A percentile compares a stretch with the other conserved stretches of the same genome.
phyloP scores from a whole-genome alignment of 1,140 invertebrate genomes.

The Pseudomyrmex concolor region DNA sequence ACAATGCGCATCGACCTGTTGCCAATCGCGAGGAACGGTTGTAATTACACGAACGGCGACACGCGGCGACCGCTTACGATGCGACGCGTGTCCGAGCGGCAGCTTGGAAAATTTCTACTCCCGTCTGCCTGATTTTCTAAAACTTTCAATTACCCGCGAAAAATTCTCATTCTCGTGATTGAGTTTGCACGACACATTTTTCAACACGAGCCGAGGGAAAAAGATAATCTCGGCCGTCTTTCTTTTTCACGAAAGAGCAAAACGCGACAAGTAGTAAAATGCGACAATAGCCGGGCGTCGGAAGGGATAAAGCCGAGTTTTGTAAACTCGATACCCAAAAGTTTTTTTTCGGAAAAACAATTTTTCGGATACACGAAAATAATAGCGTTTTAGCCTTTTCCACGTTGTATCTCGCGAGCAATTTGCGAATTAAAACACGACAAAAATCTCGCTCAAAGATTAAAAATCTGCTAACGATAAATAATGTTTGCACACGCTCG shows the following conservation, averaged over 20 bases:
- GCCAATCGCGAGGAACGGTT: background rate
- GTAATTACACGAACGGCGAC: slow-evolving; percentile 17
- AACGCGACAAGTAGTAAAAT: background rate
- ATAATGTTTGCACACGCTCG: no score
- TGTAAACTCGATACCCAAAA: no score
- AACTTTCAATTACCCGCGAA: slow-evolving; percentile 31
- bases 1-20: slow-evolving; percentile 5
- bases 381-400: background rate
- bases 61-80: background rate
- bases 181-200: slow-evolving; percentile 3
- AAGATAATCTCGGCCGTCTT: background rate
- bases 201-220: background rate
- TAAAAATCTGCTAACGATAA: no score
- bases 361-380: background rate
- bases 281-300: background rate
- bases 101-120: slow-evolving; percentile 11
- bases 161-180: slow-evolving; percentile 5
- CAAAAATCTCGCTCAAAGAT: no score
- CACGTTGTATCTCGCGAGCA: background rate
- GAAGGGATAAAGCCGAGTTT: background rate
- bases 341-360: no score
- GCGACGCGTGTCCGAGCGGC: background rate
- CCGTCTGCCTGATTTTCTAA: slow-evolving; percentile 1
- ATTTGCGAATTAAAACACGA: background rate
- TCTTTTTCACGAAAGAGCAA: background rate